Evolutionary conservation across 2,888 invertebrate genomes (phyloP).

Genomic region (Mythimna ferrago): DNA sequence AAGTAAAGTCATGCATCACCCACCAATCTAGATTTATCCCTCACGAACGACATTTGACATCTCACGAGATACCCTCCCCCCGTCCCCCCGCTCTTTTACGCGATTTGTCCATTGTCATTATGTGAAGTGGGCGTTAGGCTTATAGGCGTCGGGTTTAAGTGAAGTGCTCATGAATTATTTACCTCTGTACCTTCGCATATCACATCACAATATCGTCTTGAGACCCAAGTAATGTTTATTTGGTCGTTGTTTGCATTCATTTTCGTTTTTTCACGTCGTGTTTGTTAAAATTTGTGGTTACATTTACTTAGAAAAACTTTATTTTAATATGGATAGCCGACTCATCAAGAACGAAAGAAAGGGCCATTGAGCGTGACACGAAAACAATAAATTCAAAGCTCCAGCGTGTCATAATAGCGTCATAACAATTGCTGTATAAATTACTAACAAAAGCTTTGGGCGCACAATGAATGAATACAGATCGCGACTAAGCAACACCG

Average conservation of each 20-base stretch:
- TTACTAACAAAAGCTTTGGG: conserved; percentile 64
- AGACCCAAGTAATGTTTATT: conserved; percentile 67
- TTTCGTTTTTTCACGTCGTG: conserved; percentile 65
- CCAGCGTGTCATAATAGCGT: conserved; percentile 43
- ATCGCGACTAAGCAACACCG: conserved; percentile 56
- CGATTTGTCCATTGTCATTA: conserved; percentile 82
- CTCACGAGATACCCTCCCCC: conserved; percentile 71
- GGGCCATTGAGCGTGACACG: conserved; percentile 29
- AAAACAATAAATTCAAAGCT: conserved; percentile 52
- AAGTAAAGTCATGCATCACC: conserved; percentile 68
- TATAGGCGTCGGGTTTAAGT: conserved; percentile 74
- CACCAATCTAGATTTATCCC: conserved; percentile 76
- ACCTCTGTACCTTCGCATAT: conserved; percentile 71
- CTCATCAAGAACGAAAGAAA: conserved; percentile 1
- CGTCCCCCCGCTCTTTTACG: conserved; percentile 69
- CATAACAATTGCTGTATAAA: conserved; percentile 60
- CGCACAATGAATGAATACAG: conserved; percentile 63
- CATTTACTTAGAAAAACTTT: conserved; percentile 13
- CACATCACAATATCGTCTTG: conserved; percentile 72
- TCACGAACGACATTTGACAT: conserved; percentile 78
- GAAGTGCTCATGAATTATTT: conserved; percentile 87
- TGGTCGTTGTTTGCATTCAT: conserved; percentile 66
- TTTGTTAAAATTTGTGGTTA: conserved; percentile 6
- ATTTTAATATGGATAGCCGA: conserved; percentile 21
- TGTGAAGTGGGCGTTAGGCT: conserved; percentile 70